These are phyloP conservation scores for Phalanger gymnotis DNA, from an alignment of 2,797 vertebrate species.

Conservation along the genomic window DNA sequence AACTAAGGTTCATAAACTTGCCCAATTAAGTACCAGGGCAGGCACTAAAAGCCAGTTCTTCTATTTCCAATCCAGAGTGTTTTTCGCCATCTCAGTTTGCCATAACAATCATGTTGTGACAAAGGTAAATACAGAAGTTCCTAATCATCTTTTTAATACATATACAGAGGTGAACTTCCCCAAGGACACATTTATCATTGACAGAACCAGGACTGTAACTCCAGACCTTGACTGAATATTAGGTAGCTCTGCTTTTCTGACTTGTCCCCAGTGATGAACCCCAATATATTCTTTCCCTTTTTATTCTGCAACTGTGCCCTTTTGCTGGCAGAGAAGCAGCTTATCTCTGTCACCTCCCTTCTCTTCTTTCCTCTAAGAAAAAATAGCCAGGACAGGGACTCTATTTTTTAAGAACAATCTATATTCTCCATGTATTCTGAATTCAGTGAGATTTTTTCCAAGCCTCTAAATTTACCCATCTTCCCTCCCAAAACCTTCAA, in stretches of 20 bases:
- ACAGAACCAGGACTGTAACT: not conserved
- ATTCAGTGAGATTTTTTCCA: constrained; percentile 40
- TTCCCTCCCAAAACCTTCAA: constrained; percentile 10
- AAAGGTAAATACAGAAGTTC: not conserved
- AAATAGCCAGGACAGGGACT: not conserved
- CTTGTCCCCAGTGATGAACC: not conserved
- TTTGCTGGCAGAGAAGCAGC: not conserved
- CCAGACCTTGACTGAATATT: not conserved
- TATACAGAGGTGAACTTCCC: not conserved
- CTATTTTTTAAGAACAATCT: constrained; percentile 54
- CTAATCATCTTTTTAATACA: not conserved
- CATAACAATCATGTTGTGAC: not conserved
- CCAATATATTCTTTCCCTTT: not conserved
- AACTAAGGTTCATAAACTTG: not conserved
- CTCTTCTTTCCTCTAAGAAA: not conserved
- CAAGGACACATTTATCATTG: not conserved
- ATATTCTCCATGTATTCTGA: constrained; percentile 60
- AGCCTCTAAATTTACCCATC: constrained; percentile 34
- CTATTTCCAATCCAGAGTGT: not conserved
- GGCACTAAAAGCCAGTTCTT: not conserved
- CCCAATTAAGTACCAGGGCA: not conserved
- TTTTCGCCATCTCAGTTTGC: not conserved
- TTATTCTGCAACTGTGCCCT: not conserved
- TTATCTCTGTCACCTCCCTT: not conserved
- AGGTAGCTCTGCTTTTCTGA: not conserved